Conservation (phyloP, 2,797 vertebrate species). For the Molossus alvarezi region DNA sequence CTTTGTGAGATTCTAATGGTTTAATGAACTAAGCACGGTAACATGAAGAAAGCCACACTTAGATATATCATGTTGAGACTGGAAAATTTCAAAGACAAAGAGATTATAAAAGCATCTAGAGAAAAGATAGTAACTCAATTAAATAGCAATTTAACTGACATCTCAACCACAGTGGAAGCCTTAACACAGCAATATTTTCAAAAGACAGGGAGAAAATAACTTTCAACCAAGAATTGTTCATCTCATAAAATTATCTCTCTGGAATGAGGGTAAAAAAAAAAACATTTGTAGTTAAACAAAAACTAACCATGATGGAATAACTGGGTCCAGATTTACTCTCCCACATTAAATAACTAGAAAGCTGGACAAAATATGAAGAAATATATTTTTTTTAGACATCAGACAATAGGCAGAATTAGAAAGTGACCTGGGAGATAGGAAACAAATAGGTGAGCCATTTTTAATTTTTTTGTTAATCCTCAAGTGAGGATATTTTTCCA, state of each 20-base stretch:
- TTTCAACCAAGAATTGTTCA: not conserved
- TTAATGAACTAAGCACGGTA: not conserved
- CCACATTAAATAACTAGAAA: not conserved
- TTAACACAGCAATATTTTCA: not conserved
- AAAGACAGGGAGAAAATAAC: not conserved
- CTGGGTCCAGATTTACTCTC: not conserved
- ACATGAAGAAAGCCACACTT: not conserved
- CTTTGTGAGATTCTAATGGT: not conserved
- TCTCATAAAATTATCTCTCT: not conserved
- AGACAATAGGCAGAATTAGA: not conserved
- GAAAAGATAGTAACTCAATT: not conserved
- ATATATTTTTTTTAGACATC: not conserved
- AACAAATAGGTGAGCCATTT: not conserved
- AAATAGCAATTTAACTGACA: not conserved
- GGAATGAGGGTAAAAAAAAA: not conserved
- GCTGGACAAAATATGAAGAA: not conserved
- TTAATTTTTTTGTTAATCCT: too few relatives aligned
- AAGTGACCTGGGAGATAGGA: not conserved
- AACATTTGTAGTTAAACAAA: conserved; percentile 11
- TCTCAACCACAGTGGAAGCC: not conserved
- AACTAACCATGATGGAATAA: not conserved
- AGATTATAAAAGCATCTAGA: not conserved
- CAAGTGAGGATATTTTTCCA: too few relatives aligned
- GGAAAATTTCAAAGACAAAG: not conserved
- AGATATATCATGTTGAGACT: not conserved